These are phyloP conservation scores for Solenodon paradoxus DNA, from an alignment of 2,113 vertebrate species.

Conservation along the genomic window DNA sequence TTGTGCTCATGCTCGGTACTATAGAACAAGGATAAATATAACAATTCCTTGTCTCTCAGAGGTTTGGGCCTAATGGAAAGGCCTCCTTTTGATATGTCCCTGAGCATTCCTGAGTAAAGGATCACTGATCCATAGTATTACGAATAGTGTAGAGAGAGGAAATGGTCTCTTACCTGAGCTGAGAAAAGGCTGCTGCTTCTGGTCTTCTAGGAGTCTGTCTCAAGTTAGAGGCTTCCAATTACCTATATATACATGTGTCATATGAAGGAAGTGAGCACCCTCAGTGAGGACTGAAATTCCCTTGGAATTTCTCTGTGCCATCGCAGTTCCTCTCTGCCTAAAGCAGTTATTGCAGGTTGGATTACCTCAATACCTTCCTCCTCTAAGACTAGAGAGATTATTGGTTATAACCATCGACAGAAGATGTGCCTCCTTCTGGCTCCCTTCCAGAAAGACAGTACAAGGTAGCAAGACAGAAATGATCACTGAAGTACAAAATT, in stretches of 20 bases:
- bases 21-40: background rate
- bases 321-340: background rate
- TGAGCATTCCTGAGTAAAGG: background rate
- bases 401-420: background rate
- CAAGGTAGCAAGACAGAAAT: background rate
- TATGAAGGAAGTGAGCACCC: slow-evolving; percentile 12
- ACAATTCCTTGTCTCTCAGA: background rate
- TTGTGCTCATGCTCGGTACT: background rate
- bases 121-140: background rate
- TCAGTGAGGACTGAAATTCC: slow-evolving; percentile 18
- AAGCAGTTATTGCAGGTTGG: background rate
- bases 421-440: background rate
- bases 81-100: background rate
- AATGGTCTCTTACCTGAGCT: slow-evolving; percentile 27
- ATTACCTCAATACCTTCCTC: background rate
- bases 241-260: background rate
- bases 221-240: background rate
- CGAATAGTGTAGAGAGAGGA: background rate
- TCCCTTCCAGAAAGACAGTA: background rate
- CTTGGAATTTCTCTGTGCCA: slow-evolving; percentile 22
- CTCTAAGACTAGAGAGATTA: background rate
- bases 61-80: background rate
- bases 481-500: background rate
- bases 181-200: background rate
- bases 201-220: background rate